Percentiles rank a stretch among this genome's conserved stretches.
Evolutionary conservation across 2,797 vertebrate genomes (phyloP).

Genomic region (Pseudotriccus pelzelni): DNA sequence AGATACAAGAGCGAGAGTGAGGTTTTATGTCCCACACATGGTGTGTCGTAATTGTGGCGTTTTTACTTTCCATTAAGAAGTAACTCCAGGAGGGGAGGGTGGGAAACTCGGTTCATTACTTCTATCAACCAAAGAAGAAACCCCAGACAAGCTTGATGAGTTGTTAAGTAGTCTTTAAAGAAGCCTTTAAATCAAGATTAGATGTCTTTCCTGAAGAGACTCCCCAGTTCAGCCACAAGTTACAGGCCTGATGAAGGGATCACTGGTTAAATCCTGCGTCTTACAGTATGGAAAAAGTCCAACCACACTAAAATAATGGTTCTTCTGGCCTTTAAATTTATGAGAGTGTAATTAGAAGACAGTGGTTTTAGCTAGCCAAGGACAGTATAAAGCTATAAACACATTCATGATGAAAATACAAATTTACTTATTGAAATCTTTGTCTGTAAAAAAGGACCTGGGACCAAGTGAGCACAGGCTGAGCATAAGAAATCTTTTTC

Average conservation of each 20-base stretch:
- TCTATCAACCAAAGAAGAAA: conserved; percentile 64
- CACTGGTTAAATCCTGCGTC: background rate
- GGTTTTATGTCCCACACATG: conserved; percentile 72
- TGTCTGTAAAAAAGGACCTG: background rate
- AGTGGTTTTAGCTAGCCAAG: background rate
- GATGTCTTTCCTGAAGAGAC: conserved; percentile 39
- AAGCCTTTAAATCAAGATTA: conserved; percentile 64
- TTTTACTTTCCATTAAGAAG: conserved; percentile 75
- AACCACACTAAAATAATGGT: background rate
- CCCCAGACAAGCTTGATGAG: conserved; percentile 61
- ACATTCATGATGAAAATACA: background rate
- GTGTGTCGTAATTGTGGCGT: conserved; percentile 73
- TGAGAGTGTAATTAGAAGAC: background rate
- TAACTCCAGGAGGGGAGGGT: conserved; percentile 65
- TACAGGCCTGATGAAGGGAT: background rate
- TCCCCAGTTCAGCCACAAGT: background rate
- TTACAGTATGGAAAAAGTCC: background rate
- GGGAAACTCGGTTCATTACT: conserved; percentile 61
- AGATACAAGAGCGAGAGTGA: conserved; percentile 54
- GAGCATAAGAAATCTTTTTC: background rate
- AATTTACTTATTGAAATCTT: background rate
- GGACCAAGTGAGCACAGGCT: background rate
- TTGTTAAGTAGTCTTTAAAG: conserved; percentile 70
- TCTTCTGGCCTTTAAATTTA: background rate
- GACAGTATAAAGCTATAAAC: background rate